A percentile compares a stretch with the other conserved stretches of the same genome.
Conservation (phyloP, 2,797 vertebrate genomes). For the Ficedula albicollis region DNA sequence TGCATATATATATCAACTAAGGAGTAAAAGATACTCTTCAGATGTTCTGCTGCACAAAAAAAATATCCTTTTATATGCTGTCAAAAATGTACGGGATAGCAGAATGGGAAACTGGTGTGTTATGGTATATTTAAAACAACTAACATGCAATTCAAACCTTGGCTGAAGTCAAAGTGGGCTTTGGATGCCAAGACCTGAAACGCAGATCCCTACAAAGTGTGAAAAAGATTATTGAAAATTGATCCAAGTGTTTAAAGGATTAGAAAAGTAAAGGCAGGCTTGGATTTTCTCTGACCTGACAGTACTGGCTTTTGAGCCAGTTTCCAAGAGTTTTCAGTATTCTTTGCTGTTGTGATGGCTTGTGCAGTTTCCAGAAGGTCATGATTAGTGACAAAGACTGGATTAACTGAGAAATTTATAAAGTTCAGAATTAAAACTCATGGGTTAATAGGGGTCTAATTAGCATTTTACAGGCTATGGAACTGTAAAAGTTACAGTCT, state of each 20-base stretch:
- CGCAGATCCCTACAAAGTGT: not conserved
- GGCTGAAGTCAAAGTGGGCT: not conserved
- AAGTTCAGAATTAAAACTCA: not conserved
- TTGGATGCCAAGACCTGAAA: not conserved
- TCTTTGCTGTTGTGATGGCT: not conserved
- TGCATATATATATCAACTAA: not conserved
- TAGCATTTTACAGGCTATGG: not conserved
- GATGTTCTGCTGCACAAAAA: not conserved
- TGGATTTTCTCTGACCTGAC: not conserved
- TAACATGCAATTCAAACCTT: not conserved
- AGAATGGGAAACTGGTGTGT: not conserved
- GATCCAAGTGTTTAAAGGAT: not conserved
- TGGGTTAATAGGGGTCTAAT: not conserved
- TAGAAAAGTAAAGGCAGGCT: not conserved
- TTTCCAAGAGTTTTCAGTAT: not conserved
- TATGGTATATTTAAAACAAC: not conserved
- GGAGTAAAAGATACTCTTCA: not conserved
- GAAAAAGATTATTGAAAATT: not conserved
- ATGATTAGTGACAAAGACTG: not conserved
- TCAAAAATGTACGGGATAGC: not conserved
- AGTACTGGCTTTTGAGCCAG: not conserved
- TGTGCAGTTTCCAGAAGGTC: not conserved
- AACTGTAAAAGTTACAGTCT: not conserved
- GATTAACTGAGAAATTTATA: not conserved
- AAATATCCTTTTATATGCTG: not conserved